Conservation (phyloP, 2,888 invertebrate genomes). For the Saturnia pavonia region DNA sequence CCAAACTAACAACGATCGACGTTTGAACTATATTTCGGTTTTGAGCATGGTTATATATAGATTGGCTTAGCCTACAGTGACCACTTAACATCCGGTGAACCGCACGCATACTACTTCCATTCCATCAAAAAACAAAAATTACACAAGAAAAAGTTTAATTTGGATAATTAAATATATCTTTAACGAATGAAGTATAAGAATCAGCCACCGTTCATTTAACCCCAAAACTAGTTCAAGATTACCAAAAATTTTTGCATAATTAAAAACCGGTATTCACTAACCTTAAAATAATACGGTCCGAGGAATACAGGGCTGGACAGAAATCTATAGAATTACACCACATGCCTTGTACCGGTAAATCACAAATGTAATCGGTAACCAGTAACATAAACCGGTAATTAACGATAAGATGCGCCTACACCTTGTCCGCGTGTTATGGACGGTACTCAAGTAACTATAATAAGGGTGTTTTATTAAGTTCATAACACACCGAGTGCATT, state of each 20-base stretch:
- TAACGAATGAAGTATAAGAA: not conserved
- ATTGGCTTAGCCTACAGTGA: no score
- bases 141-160: no score
- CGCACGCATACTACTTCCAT: no score
- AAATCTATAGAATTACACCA: slow-evolving; percentile 13
- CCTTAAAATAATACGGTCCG: not conserved
- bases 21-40: no score
- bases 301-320: slow-evolving; percentile 4
- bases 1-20: no score
- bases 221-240: not conserved
- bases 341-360: slow-evolving; percentile 51
- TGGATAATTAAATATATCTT: no score
- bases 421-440: slow-evolving; percentile 58
- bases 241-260: not conserved
- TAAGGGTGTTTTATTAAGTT: slow-evolving; percentile 37
- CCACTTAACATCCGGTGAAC: no score
- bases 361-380: slow-evolving; percentile 63
- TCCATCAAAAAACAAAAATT: no score
- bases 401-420: slow-evolving; percentile 68
- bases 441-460: slow-evolving; percentile 43
- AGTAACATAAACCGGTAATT: slow-evolving; percentile 63
- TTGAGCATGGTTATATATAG: no score
- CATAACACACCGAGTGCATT: slow-evolving; percentile 26
- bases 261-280: not conserved
- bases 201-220: not conserved